phyloP scores from a whole-genome alignment of 1,140 invertebrate species.

The Procambarus virginalis region DNA sequence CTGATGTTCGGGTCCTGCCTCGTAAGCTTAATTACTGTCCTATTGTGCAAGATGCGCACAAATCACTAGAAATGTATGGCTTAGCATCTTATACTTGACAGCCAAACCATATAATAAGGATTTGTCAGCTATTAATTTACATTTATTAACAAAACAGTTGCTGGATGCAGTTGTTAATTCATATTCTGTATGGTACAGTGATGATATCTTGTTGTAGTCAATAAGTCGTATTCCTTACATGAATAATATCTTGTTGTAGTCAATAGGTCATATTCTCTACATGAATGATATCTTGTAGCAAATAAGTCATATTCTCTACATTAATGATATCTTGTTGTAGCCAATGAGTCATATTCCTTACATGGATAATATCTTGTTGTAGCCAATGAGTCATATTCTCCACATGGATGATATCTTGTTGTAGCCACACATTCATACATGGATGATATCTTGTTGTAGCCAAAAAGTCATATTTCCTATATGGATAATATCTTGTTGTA shows the following conservation, averaged over 20 bases:
- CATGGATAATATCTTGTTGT: background rate
- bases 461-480: too few species aligned
- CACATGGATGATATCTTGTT: background rate
- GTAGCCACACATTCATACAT: background rate
- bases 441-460: too few species aligned
- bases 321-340: too few species aligned
- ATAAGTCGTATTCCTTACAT: background rate
- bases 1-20: constrained; percentile 51
- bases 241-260: too few species aligned
- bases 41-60: constrained; percentile 54
- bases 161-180: background rate
- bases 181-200: background rate
- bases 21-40: constrained; percentile 44
- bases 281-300: background rate
- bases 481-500: too few species aligned
- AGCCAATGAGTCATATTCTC: background rate
- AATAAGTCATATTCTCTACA: background rate
- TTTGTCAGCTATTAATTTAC: background rate
- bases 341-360: too few species aligned
- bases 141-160: background rate
- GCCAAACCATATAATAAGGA: background rate
- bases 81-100: background rate
- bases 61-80: background rate
- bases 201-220: background rate
- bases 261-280: too few species aligned